Evolutionary conservation across 2,113 vertebrate genomes (phyloP).

Genomic region (Polyodon spathula): DNA sequence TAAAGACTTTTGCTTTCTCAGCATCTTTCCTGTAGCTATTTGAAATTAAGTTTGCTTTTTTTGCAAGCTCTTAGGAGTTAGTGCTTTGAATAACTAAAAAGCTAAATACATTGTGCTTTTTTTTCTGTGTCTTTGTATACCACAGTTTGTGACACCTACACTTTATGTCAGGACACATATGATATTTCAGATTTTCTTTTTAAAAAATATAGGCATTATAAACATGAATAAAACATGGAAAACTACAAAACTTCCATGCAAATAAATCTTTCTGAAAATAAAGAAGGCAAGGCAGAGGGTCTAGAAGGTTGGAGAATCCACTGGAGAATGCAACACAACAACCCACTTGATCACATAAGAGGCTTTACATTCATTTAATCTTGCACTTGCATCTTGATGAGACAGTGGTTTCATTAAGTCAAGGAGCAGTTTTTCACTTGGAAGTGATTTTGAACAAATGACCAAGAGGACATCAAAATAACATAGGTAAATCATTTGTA

Average conservation of each 20-base stretch:
- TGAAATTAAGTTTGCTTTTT: constrained; percentile 23
- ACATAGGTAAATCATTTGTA: not conserved
- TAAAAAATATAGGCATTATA: too few species aligned
- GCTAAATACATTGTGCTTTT: too few species aligned
- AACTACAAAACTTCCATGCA: too few species aligned
- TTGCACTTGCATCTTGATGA: not conserved
- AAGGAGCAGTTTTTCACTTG: not conserved
- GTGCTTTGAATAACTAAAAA: constrained; percentile 3
- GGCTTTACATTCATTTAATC: not conserved
- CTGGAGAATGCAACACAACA: too few species aligned
- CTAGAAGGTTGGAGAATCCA: too few species aligned
- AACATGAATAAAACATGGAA: too few species aligned
- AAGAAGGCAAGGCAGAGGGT: too few species aligned
- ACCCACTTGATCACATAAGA: not conserved
- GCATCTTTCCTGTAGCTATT: constrained; percentile 23
- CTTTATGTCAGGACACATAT: too few species aligned
- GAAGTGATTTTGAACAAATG: constrained; percentile 4
- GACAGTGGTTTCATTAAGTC: not conserved
- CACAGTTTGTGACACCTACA: too few species aligned
- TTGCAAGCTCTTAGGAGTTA: not conserved
- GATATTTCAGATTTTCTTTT: too few species aligned
- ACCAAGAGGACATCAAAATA: constrained; percentile 6
- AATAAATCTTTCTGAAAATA: too few species aligned
- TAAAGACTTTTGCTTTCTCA: constrained; percentile 23
- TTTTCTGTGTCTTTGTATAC: too few species aligned